Base-by-base conservation (phyloP, 2,113 vertebrate species). In the Aleadryas rufinucha region DNA sequence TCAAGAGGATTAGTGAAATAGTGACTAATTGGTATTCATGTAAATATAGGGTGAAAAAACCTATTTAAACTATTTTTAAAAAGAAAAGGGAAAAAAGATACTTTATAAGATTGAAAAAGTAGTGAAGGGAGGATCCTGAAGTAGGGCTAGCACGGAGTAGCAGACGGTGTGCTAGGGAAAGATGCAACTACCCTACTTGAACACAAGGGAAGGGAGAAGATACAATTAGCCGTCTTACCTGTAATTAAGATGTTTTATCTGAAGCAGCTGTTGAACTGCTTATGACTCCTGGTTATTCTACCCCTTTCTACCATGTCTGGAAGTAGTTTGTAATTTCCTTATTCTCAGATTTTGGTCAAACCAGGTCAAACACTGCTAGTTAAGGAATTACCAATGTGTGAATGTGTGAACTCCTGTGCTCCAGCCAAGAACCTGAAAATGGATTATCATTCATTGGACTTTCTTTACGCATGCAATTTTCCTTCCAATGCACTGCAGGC, bases 191-290 rank as follows among this genome's bases (percentile, higher is more conserved):
- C 22, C 57, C 41, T 53, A 47, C 52, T 64, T 66, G 47, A 81
- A 76, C 39, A 87, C 23, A 82, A 33, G 9, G 18, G n/a, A 76
- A 76, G 44, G 18, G 52, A 84, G 66, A 88, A 88, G 44, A 71
- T n/a, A 54, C 30, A 71, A 87, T 95, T 72, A 82, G 87, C 53
- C 87, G 41, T 95, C 65, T 91, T 85, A 96, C 81, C 89, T 95
- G 78, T 69, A 94, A 87, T 75, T 82, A 93, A 79, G 84, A 75
- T 87, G 93, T 91, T 86, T 87, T 30, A 82, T 87, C 53, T 87
- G 60, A 95, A 93, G 69, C 84, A 92, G 41, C 31, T 92, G 57
- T 53, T 94, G 81, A 82, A 82, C 77, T 95, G 77, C 77, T 94
- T 91, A 72, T 31, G 45, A 79, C 30, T 82, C 61, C 37, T 56